Conservation (phyloP, 2,888 invertebrate species). For the Zaprionus bogoriensis region DNA sequence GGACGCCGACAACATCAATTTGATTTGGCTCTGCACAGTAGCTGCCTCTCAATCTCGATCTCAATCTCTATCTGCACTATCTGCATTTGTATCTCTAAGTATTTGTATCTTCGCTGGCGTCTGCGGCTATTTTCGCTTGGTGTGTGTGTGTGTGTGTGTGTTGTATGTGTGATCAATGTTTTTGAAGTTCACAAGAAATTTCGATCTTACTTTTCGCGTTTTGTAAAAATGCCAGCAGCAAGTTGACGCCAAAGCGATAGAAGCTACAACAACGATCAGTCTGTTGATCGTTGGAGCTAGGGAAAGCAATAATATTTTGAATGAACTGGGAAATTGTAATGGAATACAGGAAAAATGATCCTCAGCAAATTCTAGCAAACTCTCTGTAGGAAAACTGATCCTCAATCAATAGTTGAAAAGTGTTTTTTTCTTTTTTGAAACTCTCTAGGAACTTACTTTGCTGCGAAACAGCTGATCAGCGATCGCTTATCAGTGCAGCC, state of each 20-base stretch:
- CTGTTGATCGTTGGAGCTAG: neutral
- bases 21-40: conserved; percentile 56
- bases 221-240: conserved; percentile 43
- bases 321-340: too few species aligned
- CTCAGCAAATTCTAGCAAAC: neutral
- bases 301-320: neutral
- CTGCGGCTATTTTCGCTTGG: conserved; percentile 30
- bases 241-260: conserved; percentile 33
- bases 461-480: neutral
- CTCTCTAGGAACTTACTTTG: neutral
- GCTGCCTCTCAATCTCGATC: conserved; percentile 23
- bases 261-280: neutral
- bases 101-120: conserved; percentile 47
- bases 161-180: conserved; percentile 27
- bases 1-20: conserved; percentile 68
- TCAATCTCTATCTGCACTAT: conserved; percentile 20
- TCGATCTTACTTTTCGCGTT: conserved; percentile 34
- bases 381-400: neutral
- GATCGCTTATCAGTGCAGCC: neutral
- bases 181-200: conserved; percentile 63
- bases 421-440: neutral
- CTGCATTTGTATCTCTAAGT: conserved; percentile 20
- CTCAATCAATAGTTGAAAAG: neutral
- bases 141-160: conserved; percentile 2
- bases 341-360: neutral